A percentile compares a stretch with the other conserved stretches of the same genome.
Conservation (phyloP, 2,888 invertebrate species). For the Chymomyza caudatula region DNA sequence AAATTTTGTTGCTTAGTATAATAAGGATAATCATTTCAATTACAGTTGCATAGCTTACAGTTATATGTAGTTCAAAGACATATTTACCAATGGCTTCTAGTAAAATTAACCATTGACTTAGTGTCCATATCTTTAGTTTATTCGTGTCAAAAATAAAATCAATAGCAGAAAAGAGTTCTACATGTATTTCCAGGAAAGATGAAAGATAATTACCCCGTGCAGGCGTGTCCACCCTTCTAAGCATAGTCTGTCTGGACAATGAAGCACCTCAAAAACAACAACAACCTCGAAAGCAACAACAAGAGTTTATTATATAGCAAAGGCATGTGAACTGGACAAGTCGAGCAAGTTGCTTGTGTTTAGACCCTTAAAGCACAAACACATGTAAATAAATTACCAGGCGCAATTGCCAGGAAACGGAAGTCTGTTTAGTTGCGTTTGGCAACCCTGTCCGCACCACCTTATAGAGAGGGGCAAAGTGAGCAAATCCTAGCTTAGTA, state of each 20-base stretch:
- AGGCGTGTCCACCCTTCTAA: no score
- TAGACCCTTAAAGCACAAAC: conserved; percentile 28
- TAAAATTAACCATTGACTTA: no score
- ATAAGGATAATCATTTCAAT: not conserved
- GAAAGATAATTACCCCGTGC: no score
- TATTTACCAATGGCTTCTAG: not conserved
- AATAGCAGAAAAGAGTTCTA: not conserved
- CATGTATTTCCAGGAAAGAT: not conserved
- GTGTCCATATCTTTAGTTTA: not conserved
- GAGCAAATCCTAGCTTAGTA: conserved; percentile 17
- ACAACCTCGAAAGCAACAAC: no score
- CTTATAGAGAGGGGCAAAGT: conserved; percentile 14
- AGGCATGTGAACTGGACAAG: not conserved
- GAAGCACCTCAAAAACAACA: no score
- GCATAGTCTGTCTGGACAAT: no score
- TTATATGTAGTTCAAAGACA: not conserved
- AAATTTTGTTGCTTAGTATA: not conserved
- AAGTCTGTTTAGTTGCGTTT: conserved; percentile 8
- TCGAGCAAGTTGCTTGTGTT: not conserved
- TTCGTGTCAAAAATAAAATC: not conserved
- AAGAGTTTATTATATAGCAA: not conserved
- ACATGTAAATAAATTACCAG: conserved; percentile 53
- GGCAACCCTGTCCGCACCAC: conserved; percentile 8
- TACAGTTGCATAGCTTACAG: not conserved
- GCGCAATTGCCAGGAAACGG: conserved; percentile 42